Base-by-base conservation (phyloP, 2,888 invertebrate genomes). In the Zhuqinia jingwanae region DNA sequence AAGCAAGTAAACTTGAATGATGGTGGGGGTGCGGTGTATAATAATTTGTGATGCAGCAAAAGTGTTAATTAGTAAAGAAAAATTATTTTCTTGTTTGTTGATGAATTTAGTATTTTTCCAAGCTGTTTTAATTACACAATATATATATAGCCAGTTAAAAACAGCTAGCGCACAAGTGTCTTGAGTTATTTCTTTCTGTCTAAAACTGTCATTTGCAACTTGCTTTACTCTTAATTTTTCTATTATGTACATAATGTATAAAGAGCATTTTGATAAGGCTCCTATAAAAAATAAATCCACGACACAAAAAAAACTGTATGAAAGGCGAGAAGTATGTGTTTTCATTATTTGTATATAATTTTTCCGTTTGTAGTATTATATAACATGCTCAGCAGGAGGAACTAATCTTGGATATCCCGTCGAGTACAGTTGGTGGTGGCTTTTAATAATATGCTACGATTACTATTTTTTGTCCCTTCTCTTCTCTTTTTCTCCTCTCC, bases 11-110 rank as follows among this genome's bases (percentile, higher is more conserved):
- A 5, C 30, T n/a, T n/a, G n/a, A n/a, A n/a, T n/a, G n/a, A n/a
- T n/a, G n/a, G n/a, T n/a, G n/a, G n/a, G n/a, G 15, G 2, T 73
- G 10, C 15, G 27, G 27, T 27, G 15, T 47, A 50, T 73, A 73
- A 50, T 27, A 50, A 27, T 73, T 73, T 73, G 27, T 73, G 50
- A 53, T 50, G 73, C 73, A 45, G 47, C 17, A 73, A 56, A 10
- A 70, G 80, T 20, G 68, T 70, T 80, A 80, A 80, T 80, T 80
- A 80, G 70, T 80, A 25, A 17, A 80, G 42, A 68, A 70, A 25
- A 6, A 22, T 17, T 2, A 5, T 22, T 68, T 80, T 56, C 15
- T 70, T 63, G 45, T 60, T 78, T 42, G 17, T 78, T 78, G 78
- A 78, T 78, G 78, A 78, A 78, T 63, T 47, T 63, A 78, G 60